These are phyloP conservation scores for Arothron firmamentum DNA, from an alignment of 2,113 vertebrate genomes.

Conservation along the genomic window DNA sequence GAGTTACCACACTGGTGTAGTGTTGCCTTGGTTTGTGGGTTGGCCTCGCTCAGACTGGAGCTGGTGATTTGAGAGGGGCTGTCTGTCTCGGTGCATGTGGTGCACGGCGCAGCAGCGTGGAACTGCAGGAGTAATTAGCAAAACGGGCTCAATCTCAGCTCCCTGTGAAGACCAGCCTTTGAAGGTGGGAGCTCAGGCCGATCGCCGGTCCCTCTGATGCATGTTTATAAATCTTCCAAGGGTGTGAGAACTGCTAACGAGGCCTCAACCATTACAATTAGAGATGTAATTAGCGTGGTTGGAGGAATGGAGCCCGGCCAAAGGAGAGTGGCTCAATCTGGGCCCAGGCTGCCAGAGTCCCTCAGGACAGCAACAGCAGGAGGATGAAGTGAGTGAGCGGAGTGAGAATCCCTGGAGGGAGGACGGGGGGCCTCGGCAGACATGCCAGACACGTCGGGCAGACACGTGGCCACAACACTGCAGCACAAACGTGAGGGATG, in stretches of 20 bases:
- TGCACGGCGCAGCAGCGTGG: constrained; percentile 42
- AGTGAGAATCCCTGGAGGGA: constrained; percentile 57
- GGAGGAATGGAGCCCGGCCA: constrained; percentile 54
- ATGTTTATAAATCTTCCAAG: constrained; percentile 69
- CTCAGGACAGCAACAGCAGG: constrained; percentile 64
- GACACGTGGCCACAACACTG: constrained; percentile 38
- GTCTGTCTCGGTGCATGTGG: constrained; percentile 25
- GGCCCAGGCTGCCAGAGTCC: constrained; percentile 46
- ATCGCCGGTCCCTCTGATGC: constrained; percentile 60
- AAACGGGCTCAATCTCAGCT: constrained; percentile 39
- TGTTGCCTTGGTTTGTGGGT: constrained; percentile 40
- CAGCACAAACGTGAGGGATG: constrained; percentile 10
- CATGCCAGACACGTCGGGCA: constrained; percentile 36
- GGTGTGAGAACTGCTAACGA: constrained; percentile 67
- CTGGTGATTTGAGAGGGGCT: constrained; percentile 40
- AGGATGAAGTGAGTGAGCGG: constrained; percentile 55
- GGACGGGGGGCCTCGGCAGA: constrained; percentile 44
- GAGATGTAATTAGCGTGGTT: constrained; percentile 67
- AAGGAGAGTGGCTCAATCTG: constrained; percentile 65
- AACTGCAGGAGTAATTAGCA: constrained; percentile 66
- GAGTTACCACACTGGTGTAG: constrained; percentile 48
- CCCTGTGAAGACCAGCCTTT: constrained; percentile 66
- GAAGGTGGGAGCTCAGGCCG: constrained; percentile 58
- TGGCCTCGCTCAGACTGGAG: constrained; percentile 22
- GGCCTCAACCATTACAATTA: constrained; percentile 72